These are phyloP conservation scores for Orchestes rusci DNA, from an alignment of 2,888 invertebrate species.

Conservation along the genomic window DNA sequence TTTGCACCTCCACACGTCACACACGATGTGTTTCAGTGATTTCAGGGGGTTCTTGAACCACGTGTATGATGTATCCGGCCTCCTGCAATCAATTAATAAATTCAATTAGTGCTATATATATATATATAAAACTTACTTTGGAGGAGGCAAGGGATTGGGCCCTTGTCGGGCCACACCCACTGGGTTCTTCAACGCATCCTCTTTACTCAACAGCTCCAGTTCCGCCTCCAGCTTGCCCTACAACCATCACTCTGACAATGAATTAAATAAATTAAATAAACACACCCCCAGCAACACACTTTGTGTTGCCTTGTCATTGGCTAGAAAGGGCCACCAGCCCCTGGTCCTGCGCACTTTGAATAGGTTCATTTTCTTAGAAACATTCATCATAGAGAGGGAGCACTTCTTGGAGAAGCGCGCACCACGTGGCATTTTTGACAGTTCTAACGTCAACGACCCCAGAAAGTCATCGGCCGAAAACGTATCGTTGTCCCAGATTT, in stretches of 20 bases:
- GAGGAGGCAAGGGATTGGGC: conserved; percentile 55
- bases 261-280: background rate
- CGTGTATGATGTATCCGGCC: conserved; percentile 56
- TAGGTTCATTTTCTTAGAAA: conserved; percentile 52
- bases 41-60: conserved; percentile 52
- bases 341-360: conserved; percentile 52
- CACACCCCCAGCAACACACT: conserved; percentile 34
- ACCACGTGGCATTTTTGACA: conserved; percentile 55
- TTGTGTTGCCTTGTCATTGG: conserved; percentile 31
- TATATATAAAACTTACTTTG: conserved; percentile 52
- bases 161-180: conserved; percentile 58
- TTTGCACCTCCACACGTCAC: conserved; percentile 43
- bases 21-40: conserved; percentile 41
- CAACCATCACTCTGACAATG: conserved; percentile 3
- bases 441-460: conserved; percentile 53
- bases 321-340: conserved; percentile 65
- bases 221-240: conserved; percentile 68
- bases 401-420: conserved; percentile 47
- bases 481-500: conserved; percentile 80
- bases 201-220: conserved; percentile 52
- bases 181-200: conserved; percentile 54
- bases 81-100: conserved; percentile 40
- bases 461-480: conserved; percentile 70
- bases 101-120: background rate
- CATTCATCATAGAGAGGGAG: conserved; percentile 41